These are phyloP conservation scores for Ostrea edulis DNA, from an alignment of 1,140 invertebrate genomes.

Conservation along the genomic window DNA sequence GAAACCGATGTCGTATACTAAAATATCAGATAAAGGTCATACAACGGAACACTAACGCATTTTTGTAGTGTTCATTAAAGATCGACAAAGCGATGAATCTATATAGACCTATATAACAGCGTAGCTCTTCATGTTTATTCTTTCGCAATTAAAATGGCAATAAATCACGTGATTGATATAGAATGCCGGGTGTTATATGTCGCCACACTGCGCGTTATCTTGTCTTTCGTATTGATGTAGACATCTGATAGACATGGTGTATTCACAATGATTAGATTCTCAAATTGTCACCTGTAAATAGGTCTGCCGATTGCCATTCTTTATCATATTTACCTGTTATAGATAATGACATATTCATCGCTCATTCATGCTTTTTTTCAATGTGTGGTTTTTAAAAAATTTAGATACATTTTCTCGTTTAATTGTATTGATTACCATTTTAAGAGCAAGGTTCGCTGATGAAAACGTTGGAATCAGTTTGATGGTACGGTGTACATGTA, in stretches of 20 bases:
- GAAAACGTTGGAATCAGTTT: not conserved
- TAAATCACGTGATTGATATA: constrained; percentile 17
- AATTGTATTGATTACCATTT: constrained; percentile 18
- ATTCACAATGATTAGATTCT: constrained; percentile 28
- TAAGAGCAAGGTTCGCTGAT: constrained; percentile 7
- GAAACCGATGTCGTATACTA: not conserved
- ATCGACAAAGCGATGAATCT: not conserved
- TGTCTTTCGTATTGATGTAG: not conserved
- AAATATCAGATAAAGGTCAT: constrained; percentile 17
- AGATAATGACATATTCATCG: constrained; percentile 27
- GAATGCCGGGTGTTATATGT: constrained; percentile 27
- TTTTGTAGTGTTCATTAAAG: not conserved
- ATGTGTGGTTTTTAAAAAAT: no score
- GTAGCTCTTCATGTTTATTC: not conserved
- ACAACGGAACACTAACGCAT: not conserved
- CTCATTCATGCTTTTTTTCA: not conserved
- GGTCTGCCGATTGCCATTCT: not conserved
- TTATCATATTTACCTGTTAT: not conserved
- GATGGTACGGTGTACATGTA: no score
- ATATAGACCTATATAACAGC: not conserved
- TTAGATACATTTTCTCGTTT: constrained; percentile 7
- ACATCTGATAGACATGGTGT: constrained; percentile 34
- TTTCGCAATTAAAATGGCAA: not conserved
- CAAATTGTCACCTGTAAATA: constrained; percentile 28
- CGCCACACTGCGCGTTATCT: constrained; percentile 18